Percentiles rank a stretch among this genome's conserved stretches.
These are phyloP conservation scores for Balearica regulorum DNA, from an alignment of 2,797 vertebrate genomes.

Conservation along the genomic window DNA sequence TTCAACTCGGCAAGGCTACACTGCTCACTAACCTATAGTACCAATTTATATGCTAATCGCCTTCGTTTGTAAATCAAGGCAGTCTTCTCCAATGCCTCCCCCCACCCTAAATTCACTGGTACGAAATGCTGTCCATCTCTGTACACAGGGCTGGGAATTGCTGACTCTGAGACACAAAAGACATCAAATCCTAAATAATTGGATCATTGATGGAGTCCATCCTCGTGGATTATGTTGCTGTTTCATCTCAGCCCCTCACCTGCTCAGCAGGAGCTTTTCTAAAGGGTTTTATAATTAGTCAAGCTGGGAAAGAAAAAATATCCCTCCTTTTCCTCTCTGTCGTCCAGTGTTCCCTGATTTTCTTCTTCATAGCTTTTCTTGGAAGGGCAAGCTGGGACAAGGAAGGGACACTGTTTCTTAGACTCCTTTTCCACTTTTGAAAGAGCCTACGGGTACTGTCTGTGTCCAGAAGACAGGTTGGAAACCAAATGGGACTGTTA, in stretches of 20 bases:
- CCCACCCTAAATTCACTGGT: neutral
- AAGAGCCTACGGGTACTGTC: neutral
- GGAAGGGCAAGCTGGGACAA: neutral
- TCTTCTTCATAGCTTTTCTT: neutral
- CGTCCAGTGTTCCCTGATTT: neutral
- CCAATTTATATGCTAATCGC: slow-evolving; percentile 70
- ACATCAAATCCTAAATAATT: slow-evolving; percentile 50
- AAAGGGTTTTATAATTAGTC: neutral
- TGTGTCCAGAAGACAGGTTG: neutral
- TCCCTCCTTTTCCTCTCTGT: neutral
- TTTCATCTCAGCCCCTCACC: slow-evolving; percentile 24
- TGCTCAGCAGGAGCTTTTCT: neutral
- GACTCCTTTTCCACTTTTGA: neutral
- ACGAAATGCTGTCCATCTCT: neutral
- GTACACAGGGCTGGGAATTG: neutral
- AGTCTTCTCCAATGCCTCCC: neutral
- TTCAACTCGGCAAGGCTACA: neutral
- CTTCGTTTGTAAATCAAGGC: slow-evolving; percentile 47
- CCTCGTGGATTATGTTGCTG: slow-evolving; percentile 25
- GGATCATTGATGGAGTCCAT: slow-evolving; percentile 40
- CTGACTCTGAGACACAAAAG: neutral
- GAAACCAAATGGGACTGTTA: neutral
- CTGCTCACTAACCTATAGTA: neutral
- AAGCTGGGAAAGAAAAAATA: neutral
- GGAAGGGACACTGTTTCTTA: neutral